Conservation (phyloP, 2,888 invertebrate species). For the Syritta pipiens region DNA sequence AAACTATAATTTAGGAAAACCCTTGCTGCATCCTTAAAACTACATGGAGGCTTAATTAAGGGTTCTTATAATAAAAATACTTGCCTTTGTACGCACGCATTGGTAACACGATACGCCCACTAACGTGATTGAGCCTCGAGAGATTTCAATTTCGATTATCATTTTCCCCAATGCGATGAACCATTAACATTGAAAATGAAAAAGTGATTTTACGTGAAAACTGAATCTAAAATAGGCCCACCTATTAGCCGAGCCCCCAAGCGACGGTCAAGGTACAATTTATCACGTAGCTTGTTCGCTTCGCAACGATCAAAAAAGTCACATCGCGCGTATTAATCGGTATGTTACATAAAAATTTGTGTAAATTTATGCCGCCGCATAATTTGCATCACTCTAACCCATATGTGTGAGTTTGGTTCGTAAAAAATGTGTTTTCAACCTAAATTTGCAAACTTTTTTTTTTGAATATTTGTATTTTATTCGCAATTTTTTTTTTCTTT, state of each 20-base stretch:
- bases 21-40: too few species aligned
- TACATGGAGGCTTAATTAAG: too few species aligned
- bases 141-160: too few species aligned
- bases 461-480: background rate
- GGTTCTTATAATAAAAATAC: too few species aligned
- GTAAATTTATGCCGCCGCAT: conserved; percentile 14
- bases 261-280: background rate
- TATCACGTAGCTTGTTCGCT: background rate
- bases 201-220: too few species aligned
- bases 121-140: too few species aligned
- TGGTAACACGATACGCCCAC: too few species aligned
- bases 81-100: too few species aligned
- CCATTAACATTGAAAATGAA: too few species aligned
- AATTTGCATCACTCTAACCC: conserved; percentile 1
- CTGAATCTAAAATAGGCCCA: background rate
- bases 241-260: background rate
- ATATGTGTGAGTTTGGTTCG: background rate
- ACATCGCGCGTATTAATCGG: background rate
- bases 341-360: conserved; percentile 7
- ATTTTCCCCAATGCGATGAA: too few species aligned
- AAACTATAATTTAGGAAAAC: too few species aligned
- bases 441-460: conserved; percentile 2
- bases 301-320: background rate
- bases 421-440: background rate
- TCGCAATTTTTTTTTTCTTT: background rate